These are phyloP conservation scores for Heliothis peltigera DNA, from an alignment of 2,888 invertebrate genomes.

Conservation along the genomic window DNA sequence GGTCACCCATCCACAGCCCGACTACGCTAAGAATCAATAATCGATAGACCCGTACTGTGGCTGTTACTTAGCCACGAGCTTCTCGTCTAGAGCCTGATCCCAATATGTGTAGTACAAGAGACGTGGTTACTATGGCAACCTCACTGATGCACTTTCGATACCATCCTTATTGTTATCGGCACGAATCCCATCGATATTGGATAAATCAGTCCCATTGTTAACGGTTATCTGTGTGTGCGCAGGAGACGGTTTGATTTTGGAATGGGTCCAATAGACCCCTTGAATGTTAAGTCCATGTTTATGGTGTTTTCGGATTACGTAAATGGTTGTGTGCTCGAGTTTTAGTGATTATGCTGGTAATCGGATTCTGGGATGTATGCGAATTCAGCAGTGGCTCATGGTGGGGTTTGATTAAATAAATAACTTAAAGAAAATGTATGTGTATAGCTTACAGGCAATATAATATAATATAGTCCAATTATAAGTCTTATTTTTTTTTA, in stretches of 20 bases:
- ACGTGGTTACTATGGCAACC: constrained; percentile 49
- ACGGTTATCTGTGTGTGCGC: constrained; percentile 27
- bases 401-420: too few relatives aligned
- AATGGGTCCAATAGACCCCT: background rate
- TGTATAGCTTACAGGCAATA: too few relatives aligned
- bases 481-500: too few relatives aligned
- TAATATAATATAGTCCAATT: too few relatives aligned
- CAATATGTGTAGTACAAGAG: too few relatives aligned
- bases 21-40: too few relatives aligned
- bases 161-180: constrained; percentile 16
- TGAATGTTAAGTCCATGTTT: background rate
- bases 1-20: too few relatives aligned
- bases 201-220: constrained; percentile 20
- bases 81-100: too few relatives aligned
- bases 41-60: too few relatives aligned
- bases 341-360: background rate
- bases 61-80: too few relatives aligned
- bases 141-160: constrained; percentile 19
- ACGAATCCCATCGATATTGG: constrained; percentile 7
- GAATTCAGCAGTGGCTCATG: too few relatives aligned
- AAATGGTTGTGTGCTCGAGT: background rate
- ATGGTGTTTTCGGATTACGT: background rate
- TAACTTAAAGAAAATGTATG: too few relatives aligned
- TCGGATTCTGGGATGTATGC: background rate
- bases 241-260: constrained; percentile 7